Conservation (phyloP, 2,113 vertebrate species). For the Diadophis punctatus region DNA sequence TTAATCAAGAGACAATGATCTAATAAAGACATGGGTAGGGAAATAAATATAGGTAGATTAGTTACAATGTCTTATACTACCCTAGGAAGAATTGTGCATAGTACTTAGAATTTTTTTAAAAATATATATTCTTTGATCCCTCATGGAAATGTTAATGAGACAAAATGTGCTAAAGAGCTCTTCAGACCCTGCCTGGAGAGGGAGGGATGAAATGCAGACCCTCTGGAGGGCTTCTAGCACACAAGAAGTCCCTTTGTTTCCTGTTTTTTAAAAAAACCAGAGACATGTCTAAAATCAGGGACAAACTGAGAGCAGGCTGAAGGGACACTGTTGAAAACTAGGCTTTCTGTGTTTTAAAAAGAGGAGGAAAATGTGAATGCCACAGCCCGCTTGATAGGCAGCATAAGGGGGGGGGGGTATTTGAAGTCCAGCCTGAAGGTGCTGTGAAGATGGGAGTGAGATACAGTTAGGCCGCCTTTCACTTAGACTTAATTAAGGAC, state of each 20-base stretch:
- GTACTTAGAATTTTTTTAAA: slow-evolving; percentile 49
- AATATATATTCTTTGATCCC: slow-evolving; percentile 72
- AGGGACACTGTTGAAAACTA: slow-evolving; percentile 59
- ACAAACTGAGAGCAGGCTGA: slow-evolving; percentile 69
- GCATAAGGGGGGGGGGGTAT: neutral
- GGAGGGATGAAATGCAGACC: slow-evolving; percentile 72
- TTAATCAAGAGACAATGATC: slow-evolving; percentile 60
- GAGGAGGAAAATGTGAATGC: slow-evolving; percentile 52
- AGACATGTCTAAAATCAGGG: slow-evolving; percentile 71
- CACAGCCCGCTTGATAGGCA: slow-evolving; percentile 47
- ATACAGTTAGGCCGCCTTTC: slow-evolving; percentile 69
- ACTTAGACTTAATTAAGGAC: slow-evolving; percentile 78
- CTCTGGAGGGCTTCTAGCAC: slow-evolving; percentile 75
- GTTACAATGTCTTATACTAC: neutral
- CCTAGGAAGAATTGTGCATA: slow-evolving; percentile 30
- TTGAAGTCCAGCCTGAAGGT: slow-evolving; percentile 61
- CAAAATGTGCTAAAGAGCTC: slow-evolving; percentile 72
- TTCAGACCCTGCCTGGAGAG: slow-evolving; percentile 64
- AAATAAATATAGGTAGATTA: slow-evolving; percentile 3
- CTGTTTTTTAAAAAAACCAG: slow-evolving; percentile 77
- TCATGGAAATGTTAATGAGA: slow-evolving; percentile 89
- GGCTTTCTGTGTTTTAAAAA: slow-evolving; percentile 49
- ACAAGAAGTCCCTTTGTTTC: slow-evolving; percentile 87
- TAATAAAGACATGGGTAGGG: slow-evolving; percentile 46
- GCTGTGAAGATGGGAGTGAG: slow-evolving; percentile 61